Base-by-base conservation (phyloP, 2,113 vertebrate species). In the Gyps fulvus region DNA sequence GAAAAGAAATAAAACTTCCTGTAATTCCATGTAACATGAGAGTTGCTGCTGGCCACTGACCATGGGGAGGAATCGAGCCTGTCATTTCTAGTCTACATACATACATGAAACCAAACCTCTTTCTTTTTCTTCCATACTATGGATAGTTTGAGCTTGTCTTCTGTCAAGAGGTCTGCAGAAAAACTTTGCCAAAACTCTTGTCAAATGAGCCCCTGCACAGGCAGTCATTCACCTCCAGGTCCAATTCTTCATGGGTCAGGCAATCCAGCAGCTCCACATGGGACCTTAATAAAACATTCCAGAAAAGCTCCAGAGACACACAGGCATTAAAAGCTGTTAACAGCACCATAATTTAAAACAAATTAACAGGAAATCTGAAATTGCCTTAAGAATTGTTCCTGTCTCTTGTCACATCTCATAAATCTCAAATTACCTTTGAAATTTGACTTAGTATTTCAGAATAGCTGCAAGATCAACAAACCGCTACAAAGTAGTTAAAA, bases 291-390 rank as follows among this genome's bases (percentile, higher is more conserved):
- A 87, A 94, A 95, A 67, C 80, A 89, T 94, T 94, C 42, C 69
- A 70, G 45, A 38, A 90, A 88, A 83, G 38, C 84, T 94, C 85
- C 67, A 78, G 81, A 86, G 93, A 94, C 59, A 78, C 21, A 12
- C 5, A 67, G 59, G 69, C 65, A 55, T 93, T 93, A 95, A 81
- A 81, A 71, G 55, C 47, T 95, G 88, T 67, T 93, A 96, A 89
- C 54, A 79, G 62, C 89, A 74, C 32, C 69, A 25, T 36, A 95
- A 94, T 95, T 93, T 95, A 93, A 95, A 95, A 67, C 80, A 94
- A 95, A 92, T 95, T 95, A 95, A 78, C 76, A 90, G 80, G 65
- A 94, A 93, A 93, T 78, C 55, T 92, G 26, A 90, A 94, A 95
- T 73, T 81, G 86, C 88, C 65, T 52, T 73, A 92, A 94, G 83